Evolutionary conservation across 2,797 vertebrate species (phyloP).

Genomic region (Sebastolobus alascanus): DNA sequence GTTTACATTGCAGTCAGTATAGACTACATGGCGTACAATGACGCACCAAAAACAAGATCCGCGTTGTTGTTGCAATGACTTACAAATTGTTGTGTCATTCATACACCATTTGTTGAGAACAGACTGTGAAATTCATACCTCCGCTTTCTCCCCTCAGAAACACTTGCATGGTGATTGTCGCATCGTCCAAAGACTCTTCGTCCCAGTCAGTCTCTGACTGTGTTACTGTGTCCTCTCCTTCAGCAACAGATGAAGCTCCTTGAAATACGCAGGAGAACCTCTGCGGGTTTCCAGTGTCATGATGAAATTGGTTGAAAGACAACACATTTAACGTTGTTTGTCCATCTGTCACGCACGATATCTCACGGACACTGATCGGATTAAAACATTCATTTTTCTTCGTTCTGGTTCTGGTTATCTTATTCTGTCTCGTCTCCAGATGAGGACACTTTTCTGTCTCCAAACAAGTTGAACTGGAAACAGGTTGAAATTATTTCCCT

Average conservation of each 20-base stretch:
- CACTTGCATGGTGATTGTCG: not conserved
- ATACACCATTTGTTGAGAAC: too few species aligned
- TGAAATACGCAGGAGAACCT: conserved; percentile 23
- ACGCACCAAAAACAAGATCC: too few species aligned
- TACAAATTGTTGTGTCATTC: too few species aligned
- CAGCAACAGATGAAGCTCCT: conserved; percentile 2
- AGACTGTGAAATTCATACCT: too few species aligned
- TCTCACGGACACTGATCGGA: conserved; percentile 52
- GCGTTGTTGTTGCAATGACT: too few species aligned
- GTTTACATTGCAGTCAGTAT: too few species aligned
- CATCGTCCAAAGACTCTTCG: not conserved
- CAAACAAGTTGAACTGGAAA: conserved; percentile 34
- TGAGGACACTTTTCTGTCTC: conserved; percentile 11
- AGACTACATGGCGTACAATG: too few species aligned
- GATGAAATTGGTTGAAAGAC: conserved; percentile 75
- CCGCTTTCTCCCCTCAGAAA: too few species aligned
- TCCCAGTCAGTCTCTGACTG: too few species aligned
- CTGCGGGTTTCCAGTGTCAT: conserved; percentile 46
- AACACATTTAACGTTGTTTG: conserved; percentile 60
- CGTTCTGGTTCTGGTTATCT: conserved; percentile 1
- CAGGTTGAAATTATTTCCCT: conserved; percentile 38
- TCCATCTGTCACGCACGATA: conserved; percentile 62
- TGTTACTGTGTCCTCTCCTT: too few species aligned
- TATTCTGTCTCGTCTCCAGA: conserved; percentile 32
- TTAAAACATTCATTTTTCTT: conserved; percentile 55